phyloP scores from a whole-genome alignment of 2,888 invertebrate species.

The Cephus rjabovi region DNA sequence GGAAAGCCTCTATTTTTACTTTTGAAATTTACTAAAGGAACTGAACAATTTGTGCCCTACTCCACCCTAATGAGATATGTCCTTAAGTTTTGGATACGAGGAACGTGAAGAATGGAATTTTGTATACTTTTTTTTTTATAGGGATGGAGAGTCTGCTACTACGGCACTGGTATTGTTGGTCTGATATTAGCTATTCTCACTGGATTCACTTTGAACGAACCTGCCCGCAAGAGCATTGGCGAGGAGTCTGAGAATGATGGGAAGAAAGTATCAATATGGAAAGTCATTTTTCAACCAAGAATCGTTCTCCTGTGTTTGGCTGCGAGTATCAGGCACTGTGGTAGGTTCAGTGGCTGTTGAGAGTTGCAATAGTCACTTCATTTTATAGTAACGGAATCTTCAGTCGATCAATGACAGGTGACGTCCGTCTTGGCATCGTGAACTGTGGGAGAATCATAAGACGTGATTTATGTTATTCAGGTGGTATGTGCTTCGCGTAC shows the following conservation, averaged over 20 bases:
- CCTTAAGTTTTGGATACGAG: background rate
- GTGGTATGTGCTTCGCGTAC: constrained; percentile 92
- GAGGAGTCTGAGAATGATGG: constrained; percentile 69
- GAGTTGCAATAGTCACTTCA: background rate
- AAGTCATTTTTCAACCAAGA: constrained; percentile 81
- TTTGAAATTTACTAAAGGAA: background rate
- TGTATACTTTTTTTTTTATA: constrained; percentile 49
- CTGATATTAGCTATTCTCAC: constrained; percentile 79
- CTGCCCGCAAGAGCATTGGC: constrained; percentile 80
- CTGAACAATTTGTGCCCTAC: background rate
- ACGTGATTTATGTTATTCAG: constrained; percentile 61
- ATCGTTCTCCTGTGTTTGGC: constrained; percentile 84
- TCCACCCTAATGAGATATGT: background rate
- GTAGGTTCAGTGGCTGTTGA: constrained; percentile 63
- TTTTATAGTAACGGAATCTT: background rate
- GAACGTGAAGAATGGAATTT: background rate
- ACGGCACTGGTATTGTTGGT: constrained; percentile 82
- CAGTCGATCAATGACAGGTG: background rate
- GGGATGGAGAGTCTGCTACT: constrained; percentile 89
- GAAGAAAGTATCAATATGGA: constrained; percentile 77
- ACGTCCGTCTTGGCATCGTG: background rate
- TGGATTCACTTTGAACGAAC: constrained; percentile 81
- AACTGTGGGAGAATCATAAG: background rate
- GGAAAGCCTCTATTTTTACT: background rate
- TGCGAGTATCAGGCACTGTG: constrained; percentile 90